A percentile compares a stretch with the other conserved stretches of the same genome.
Conservation (phyloP, 2,113 vertebrate species). For the Murina feae region DNA sequence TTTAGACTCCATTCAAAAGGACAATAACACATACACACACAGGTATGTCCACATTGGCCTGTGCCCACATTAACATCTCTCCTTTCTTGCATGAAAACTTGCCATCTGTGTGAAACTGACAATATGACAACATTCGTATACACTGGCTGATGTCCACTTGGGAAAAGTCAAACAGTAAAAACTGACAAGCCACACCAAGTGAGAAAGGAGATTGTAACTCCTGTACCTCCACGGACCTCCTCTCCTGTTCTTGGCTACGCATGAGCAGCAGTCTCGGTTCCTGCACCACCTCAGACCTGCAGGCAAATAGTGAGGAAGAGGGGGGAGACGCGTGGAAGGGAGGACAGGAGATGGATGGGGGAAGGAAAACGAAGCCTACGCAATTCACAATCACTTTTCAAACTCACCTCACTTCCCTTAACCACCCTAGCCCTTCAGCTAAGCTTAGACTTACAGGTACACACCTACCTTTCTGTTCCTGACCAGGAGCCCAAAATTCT, state of each 20-base stretch:
- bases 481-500: constrained; percentile 60
- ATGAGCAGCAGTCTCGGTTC: constrained; percentile 73
- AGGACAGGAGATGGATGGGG: constrained; percentile 46
- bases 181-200: constrained; percentile 48
- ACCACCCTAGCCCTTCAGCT: constrained; percentile 62
- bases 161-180: constrained; percentile 10
- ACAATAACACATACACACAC: background rate
- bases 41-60: background rate
- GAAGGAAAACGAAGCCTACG: constrained; percentile 67
- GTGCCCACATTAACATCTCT: background rate
- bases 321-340: constrained; percentile 48
- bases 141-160: background rate
- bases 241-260: constrained; percentile 69
- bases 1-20: background rate
- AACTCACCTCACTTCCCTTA: constrained; percentile 45
- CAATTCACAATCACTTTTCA: constrained; percentile 45
- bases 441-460: constrained; percentile 58
- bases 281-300: constrained; percentile 79
- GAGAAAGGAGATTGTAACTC: constrained; percentile 49
- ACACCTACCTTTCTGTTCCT: constrained; percentile 67
- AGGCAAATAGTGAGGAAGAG: constrained; percentile 72
- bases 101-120: background rate
- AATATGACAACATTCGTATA: background rate
- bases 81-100: background rate
- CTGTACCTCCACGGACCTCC: constrained; percentile 79